Conservation (phyloP, 2,888 invertebrate species). For the Drosophila rellima region DNA sequence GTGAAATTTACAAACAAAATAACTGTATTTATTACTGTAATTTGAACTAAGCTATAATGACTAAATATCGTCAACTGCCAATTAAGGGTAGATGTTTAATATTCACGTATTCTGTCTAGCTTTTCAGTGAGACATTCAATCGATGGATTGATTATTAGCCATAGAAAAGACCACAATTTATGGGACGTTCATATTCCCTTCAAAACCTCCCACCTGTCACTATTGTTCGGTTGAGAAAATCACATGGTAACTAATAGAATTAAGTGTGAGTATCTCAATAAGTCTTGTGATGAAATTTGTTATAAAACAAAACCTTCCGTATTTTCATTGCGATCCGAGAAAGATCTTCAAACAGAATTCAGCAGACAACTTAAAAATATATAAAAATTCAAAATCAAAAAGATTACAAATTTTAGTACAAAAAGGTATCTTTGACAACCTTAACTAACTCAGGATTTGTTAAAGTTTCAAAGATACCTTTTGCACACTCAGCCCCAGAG, state of each 20-base stretch:
- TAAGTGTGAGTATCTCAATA: neutral
- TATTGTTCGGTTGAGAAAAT: too few species aligned
- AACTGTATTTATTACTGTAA: neutral
- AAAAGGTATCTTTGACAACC: neutral
- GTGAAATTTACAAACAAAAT: neutral
- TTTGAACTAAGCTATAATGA: neutral
- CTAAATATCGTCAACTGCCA: neutral
- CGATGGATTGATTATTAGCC: too few species aligned
- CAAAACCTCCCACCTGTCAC: neutral
- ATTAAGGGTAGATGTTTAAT: neutral
- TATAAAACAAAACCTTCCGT: neutral
- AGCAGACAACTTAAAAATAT: neutral
- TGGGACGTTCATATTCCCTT: neutral
- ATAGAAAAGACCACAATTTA: neutral
- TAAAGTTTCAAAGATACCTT: constrained; percentile 9
- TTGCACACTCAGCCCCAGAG: constrained; percentile 23
- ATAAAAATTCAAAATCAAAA: constrained; percentile 11
- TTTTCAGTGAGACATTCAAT: too few species aligned
- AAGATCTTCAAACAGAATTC: neutral
- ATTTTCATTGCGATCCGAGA: neutral
- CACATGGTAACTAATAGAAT: too few species aligned
- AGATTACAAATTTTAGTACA: constrained; percentile 1
- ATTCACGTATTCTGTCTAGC: neutral
- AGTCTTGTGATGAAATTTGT: neutral
- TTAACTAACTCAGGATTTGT: neutral